Base-by-base conservation (phyloP, 2,797 vertebrate genomes). In the Agapornis canus region DNA sequence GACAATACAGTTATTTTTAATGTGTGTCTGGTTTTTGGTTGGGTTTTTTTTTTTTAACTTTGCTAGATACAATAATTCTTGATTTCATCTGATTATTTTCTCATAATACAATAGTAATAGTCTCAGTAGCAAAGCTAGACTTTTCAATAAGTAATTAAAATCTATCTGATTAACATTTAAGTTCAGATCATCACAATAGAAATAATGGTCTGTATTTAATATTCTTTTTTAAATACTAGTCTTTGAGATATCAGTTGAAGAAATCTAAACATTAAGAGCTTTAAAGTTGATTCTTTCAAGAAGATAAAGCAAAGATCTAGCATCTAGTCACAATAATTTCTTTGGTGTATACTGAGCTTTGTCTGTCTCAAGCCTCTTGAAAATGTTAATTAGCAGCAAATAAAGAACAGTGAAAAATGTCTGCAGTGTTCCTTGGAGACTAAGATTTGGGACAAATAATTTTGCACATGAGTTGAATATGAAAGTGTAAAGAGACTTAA, bases 401-500 rank as follows among this genome's bases (percentile, higher is more conserved):
- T 96, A 97, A 95, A 97, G 96, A 97, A 97, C 96, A 97, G 90
- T 96, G 95, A 91, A 92, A 95, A 92, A 96, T 88, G 69, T 96
- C 94, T 97, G 65, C 75, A 61, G 37, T 95, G 92, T 97, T 96
- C 97, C 97, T 97, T 90, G 60, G 97, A 97, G 97, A 97, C 84
- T 60, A 91, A 93, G 89, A 95, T 95, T 95, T 93, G 89, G 93
- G 94, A 98, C 96, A 96, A 97, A 86, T 96, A 90, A 94, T 96
- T 97, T 89, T 97, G 90, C 89, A 89, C 13, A 56, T 96, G 97
- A 95, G 72, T 79, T 82, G 97, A 98, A 98, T 97, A 48, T 66
- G 26, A 69, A 97, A 97, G 92, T 92, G 57, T 84, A 98, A 98
- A 97, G 98, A 96, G 97, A 98, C 98, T 99, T 98, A 99, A 99